Conservation (phyloP, 2,888 invertebrate species). For the Selenia dentaria region DNA sequence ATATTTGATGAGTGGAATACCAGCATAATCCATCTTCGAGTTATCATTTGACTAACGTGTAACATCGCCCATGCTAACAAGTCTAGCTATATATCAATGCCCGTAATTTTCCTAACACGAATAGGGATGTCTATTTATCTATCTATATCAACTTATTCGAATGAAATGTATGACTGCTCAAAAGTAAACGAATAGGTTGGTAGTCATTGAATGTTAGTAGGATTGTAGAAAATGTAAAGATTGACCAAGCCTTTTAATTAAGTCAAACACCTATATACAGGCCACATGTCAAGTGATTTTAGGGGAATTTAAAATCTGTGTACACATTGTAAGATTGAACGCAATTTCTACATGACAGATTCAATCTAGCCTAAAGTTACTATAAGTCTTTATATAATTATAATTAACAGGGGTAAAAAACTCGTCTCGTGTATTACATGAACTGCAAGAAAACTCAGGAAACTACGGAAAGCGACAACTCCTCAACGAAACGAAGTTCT, state of each 20-base stretch:
- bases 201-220: background rate
- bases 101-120: too few species aligned
- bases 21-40: too few species aligned
- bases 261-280: slow-evolving; percentile 32
- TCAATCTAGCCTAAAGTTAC: slow-evolving; percentile 14
- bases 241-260: slow-evolving; percentile 48
- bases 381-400: slow-evolving; percentile 6
- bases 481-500: too few species aligned
- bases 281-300: slow-evolving; percentile 24
- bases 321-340: slow-evolving; percentile 16
- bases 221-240: slow-evolving; percentile 19
- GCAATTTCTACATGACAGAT: slow-evolving; percentile 16
- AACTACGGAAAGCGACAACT: too few species aligned
- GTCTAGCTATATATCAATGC: too few species aligned
- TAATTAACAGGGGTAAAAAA: slow-evolving; percentile 10
- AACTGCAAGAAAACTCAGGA: too few species aligned
- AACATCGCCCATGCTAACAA: too few species aligned
- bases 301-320: slow-evolving; percentile 19
- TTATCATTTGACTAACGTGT: too few species aligned
- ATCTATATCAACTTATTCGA: background rate
- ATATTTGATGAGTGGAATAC: too few species aligned
- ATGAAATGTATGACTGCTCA: slow-evolving; percentile 7
- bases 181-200: slow-evolving; percentile 5
- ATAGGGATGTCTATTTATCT: too few species aligned
- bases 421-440: slow-evolving; percentile 15